Conservation (phyloP, 2,113 vertebrate genomes). For the Gorsachius goisagi region DNA sequence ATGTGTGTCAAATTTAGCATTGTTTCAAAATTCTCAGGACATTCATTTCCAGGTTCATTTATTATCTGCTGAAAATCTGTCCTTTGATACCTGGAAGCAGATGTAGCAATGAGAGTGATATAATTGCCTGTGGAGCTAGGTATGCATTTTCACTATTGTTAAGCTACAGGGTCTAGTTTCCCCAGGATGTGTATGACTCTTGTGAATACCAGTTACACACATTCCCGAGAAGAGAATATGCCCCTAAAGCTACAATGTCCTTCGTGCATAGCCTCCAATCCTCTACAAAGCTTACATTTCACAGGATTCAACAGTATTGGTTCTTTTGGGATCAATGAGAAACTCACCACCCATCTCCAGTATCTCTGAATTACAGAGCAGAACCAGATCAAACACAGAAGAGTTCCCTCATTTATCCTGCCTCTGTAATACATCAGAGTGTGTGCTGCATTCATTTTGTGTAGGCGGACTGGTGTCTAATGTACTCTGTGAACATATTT, state of each 20-base stretch:
- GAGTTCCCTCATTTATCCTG: slow-evolving; percentile 32
- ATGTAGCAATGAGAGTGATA: background rate
- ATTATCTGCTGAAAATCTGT: slow-evolving; percentile 5
- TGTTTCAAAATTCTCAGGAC: slow-evolving; percentile 20
- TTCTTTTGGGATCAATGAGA: slow-evolving; percentile 49
- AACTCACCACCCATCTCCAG: slow-evolving; percentile 27
- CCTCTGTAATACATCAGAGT: slow-evolving; percentile 17
- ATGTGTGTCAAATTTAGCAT: background rate
- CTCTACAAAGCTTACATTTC: slow-evolving; percentile 42
- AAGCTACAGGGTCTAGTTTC: slow-evolving; percentile 40
- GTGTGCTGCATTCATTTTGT: slow-evolving; percentile 51
- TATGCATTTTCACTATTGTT: slow-evolving; percentile 45
- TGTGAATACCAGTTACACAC: slow-evolving; percentile 31
- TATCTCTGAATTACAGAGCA: slow-evolving; percentile 53
- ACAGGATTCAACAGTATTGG: slow-evolving; percentile 43
- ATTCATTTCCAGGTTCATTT: slow-evolving; percentile 11
- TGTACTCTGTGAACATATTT: slow-evolving; percentile 64
- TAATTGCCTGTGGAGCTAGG: slow-evolving; percentile 38
- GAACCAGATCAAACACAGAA: slow-evolving; percentile 11
- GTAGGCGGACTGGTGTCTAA: slow-evolving; percentile 57
- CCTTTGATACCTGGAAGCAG: slow-evolving; percentile 37
- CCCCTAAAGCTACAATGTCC: slow-evolving; percentile 44
- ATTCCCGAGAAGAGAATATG: slow-evolving; percentile 33
- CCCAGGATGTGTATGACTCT: background rate
- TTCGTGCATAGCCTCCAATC: slow-evolving; percentile 26